These are phyloP conservation scores for Poeciliopsis presidionis DNA, from an alignment of 2,797 vertebrate species.

Conservation along the genomic window DNA sequence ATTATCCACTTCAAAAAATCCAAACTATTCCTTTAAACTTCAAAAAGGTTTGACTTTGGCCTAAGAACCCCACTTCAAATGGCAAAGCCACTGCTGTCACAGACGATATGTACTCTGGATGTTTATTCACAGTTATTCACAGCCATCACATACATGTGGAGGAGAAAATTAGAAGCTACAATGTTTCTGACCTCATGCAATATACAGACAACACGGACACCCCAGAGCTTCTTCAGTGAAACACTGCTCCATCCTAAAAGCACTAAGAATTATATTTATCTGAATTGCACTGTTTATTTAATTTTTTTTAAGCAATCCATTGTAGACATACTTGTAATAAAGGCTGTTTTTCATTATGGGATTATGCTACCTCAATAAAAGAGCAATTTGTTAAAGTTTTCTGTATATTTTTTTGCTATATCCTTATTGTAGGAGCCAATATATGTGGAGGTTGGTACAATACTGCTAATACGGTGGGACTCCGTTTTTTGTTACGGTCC, in stretches of 20 bases:
- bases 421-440: not conserved
- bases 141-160: not conserved
- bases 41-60: not conserved
- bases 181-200: not conserved
- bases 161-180: not conserved
- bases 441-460: not conserved
- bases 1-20: not conserved
- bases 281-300: not conserved
- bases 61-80: not conserved
- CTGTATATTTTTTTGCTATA: not conserved
- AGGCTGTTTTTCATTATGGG: not conserved
- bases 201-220: not conserved
- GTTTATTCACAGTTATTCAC: not conserved
- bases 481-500: conserved; percentile 5
- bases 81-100: not conserved
- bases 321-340: not conserved
- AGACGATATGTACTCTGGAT: not conserved
- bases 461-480: not conserved
- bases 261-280: not conserved
- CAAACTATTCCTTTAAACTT: not conserved
- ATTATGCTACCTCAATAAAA: not conserved
- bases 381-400: not conserved
- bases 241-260: not conserved
- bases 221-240: not conserved
- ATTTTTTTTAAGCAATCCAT: not conserved